Base-by-base conservation (phyloP, 64 coral and sea anemone species). In the Porites australiensis region DNA sequence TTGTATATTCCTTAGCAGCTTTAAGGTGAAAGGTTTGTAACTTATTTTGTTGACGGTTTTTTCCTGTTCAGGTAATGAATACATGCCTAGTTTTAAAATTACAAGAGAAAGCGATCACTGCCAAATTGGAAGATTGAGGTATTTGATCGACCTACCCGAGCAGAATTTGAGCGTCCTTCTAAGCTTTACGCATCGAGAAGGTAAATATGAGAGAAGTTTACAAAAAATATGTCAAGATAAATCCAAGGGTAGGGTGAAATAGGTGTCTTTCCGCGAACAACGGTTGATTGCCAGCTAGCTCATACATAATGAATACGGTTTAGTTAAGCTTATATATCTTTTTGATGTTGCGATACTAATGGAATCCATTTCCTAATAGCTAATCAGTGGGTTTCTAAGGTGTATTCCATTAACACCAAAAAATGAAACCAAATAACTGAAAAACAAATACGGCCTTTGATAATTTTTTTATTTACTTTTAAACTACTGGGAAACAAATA, bases 111-210 rank as follows among this genome's bases (percentile, higher is more conserved):
- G 82, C 1, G 85, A 87, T 57, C 91, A 93, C 37, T 79, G 82
- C 60, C 91, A 93, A 72, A 75, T 93, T 63, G 91, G 91, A 58
- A 82, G 91, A 23, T 83, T 93, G 8, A 13, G 91, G 3, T 93
- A 93, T 69, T 48, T 93, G 16, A 77, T 93, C 6, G 91, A 93
- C 70, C 58, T 93, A 77, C 91, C 91, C 4, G 58, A 93, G 6
- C 91, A 93, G 13, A 87, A 64, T 16, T 93, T 65, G 68, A 93
- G 91, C n/a, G 60, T 87, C 58, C 52, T 93, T 3, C 78, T 93
- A 7, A 93, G 58, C 6, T 93, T 93, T 50, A 47, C 57, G 51
- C 58, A 85, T 23, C 45, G 49, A 49, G 91, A 93, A 58, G 91
- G 91, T 93, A 77, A 44, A 57, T 87, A 14, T 22, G 13, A 83